A percentile compares a stretch with the other conserved stretches of the same genome.
Evolutionary conservation across 1,140 invertebrate species (phyloP).

Genomic region (Pogonus chalceus): DNA sequence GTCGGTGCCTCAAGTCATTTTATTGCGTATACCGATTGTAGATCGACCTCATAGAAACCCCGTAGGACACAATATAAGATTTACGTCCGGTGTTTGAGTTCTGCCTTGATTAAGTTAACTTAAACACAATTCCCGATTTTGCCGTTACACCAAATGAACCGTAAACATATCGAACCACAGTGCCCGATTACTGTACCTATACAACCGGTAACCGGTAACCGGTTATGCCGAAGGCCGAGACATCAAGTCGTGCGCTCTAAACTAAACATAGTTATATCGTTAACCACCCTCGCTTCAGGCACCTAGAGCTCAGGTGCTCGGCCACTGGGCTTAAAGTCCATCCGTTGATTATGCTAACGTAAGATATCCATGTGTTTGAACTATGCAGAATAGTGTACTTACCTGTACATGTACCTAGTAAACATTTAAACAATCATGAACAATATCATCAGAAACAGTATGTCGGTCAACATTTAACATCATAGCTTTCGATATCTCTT

Average conservation of each 20-base stretch:
- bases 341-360: neutral
- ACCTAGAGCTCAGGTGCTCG: no score
- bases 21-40: neutral
- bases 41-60: neutral
- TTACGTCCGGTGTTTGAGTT: conserved; percentile 5
- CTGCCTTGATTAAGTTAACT: neutral
- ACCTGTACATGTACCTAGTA: no score
- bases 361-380: neutral
- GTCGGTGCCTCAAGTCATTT: neutral
- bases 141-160: neutral
- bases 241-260: no score
- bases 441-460: no score
- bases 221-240: no score
- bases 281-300: no score
- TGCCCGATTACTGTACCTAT: neutral
- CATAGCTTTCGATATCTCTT: no score
- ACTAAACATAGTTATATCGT: no score
- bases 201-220: neutral
- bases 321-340: no score
- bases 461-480: no score
- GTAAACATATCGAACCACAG: neutral
- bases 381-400: neutral
- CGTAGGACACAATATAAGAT: conserved; percentile 2
- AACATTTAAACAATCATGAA: no score
- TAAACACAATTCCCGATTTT: neutral